Evolutionary conservation across 2,113 vertebrate genomes (phyloP).

Genomic region (Ciconia boyciana): DNA sequence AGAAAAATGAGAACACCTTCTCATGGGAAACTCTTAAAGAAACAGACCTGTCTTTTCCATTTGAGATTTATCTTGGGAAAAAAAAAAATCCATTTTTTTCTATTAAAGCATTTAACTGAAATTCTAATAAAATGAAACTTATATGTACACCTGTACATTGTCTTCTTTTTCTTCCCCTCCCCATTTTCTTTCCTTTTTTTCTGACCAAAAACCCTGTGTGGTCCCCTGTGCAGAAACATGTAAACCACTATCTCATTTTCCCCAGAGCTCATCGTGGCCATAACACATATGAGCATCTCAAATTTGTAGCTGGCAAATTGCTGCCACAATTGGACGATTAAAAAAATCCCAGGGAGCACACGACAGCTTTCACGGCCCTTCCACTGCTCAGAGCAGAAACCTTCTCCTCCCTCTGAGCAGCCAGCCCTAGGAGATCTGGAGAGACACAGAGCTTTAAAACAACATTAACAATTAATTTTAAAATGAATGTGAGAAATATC

Average conservation of each 20-base stretch:
- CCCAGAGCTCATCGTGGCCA: too few relatives aligned
- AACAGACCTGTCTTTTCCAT: neutral
- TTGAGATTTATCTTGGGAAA: neutral
- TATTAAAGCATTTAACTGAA: neutral
- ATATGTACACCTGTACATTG: fast-evolving
- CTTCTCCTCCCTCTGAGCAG: neutral
- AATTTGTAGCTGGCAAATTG: neutral
- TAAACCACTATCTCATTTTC: neutral
- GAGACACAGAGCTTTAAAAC: neutral
- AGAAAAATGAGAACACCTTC: neutral
- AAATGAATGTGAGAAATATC: fast-evolving
- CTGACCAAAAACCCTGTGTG: neutral
- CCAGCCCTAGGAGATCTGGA: neutral
- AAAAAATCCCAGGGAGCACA: neutral
- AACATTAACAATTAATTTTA: neutral
- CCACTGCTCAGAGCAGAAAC: neutral
- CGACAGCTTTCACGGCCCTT: fast-evolving
- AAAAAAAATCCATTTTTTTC: neutral
- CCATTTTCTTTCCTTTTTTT: neutral
- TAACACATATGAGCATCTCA: neutral
- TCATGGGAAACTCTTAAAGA: neutral
- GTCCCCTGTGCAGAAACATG: neutral
- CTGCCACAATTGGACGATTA: neutral
- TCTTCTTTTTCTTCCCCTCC: neutral
- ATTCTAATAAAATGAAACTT: neutral